Evolutionary conservation across 2,888 invertebrate species (phyloP).

Genomic region (Pristionchus entomophagus): DNA sequence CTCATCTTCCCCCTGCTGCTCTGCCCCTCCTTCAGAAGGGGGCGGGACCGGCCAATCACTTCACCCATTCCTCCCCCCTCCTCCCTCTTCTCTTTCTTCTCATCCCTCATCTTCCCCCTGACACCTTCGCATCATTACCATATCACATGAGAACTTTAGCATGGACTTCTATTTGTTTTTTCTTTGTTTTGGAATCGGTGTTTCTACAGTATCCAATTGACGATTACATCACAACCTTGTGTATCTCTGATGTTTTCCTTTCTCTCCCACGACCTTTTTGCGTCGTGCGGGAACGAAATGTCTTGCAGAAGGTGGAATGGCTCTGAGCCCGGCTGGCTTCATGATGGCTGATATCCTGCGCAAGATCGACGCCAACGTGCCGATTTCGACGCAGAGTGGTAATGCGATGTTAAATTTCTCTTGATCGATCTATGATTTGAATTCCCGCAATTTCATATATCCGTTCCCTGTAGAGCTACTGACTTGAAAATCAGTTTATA

Average conservation of each 20-base stretch:
- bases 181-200: too few relatives aligned
- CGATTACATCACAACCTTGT: too few relatives aligned
- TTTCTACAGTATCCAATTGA: background rate
- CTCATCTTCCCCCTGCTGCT: background rate
- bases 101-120: conserved; percentile 22
- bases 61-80: background rate
- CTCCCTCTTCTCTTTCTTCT: background rate
- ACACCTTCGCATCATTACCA: conserved; percentile 25
- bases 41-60: conserved; percentile 41
- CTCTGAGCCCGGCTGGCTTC: background rate
- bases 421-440: too few relatives aligned
- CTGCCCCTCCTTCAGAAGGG: conserved; percentile 10
- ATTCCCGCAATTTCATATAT: too few relatives aligned
- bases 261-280: background rate
- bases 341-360: conserved; percentile 37
- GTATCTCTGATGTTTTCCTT: background rate
- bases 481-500: too few relatives aligned
- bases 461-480: too few relatives aligned
- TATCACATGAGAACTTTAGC: background rate
- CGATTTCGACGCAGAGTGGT: background rate
- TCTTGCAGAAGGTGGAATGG: background rate
- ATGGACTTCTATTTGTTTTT: too few relatives aligned
- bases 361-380: conserved; percentile 18
- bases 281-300: background rate
- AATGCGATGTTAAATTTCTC: too few relatives aligned